Percentiles rank a stretch among this genome's conserved stretches.
Conservation (phyloP, 1,140 invertebrate genomes). For the Papilio helenus region DNA sequence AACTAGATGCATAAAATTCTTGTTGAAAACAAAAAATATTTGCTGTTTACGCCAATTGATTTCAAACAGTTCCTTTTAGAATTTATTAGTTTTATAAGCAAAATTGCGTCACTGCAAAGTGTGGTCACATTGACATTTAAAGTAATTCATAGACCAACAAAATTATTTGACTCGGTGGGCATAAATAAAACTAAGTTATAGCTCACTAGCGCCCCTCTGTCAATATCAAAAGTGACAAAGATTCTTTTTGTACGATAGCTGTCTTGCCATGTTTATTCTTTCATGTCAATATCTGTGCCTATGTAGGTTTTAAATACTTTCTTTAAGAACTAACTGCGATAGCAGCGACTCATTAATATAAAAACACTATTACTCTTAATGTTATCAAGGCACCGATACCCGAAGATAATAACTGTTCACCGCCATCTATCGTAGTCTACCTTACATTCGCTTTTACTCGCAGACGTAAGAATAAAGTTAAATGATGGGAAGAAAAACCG, state of each 20-base stretch:
- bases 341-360: too few species aligned
- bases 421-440: slow-evolving; percentile 14
- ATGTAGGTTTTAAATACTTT: too few species aligned
- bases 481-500: too few species aligned
- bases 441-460: neutral
- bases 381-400: neutral
- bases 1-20: neutral
- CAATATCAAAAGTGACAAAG: too few species aligned
- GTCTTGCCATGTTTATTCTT: too few species aligned
- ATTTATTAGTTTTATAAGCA: neutral
- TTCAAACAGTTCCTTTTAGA: neutral
- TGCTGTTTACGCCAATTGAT: neutral
- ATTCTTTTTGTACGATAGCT: too few species aligned
- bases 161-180: neutral
- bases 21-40: neutral
- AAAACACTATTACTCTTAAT: neutral
- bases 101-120: neutral
- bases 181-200: too few species aligned
- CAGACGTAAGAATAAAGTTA: neutral
- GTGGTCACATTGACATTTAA: neutral
- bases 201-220: too few species aligned
- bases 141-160: neutral
- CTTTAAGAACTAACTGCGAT: neutral
- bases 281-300: too few species aligned
- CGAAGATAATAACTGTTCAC: neutral